phyloP scores from a whole-genome alignment of 2,113 vertebrate species.

The Oryctolagus cuniculus region DNA sequence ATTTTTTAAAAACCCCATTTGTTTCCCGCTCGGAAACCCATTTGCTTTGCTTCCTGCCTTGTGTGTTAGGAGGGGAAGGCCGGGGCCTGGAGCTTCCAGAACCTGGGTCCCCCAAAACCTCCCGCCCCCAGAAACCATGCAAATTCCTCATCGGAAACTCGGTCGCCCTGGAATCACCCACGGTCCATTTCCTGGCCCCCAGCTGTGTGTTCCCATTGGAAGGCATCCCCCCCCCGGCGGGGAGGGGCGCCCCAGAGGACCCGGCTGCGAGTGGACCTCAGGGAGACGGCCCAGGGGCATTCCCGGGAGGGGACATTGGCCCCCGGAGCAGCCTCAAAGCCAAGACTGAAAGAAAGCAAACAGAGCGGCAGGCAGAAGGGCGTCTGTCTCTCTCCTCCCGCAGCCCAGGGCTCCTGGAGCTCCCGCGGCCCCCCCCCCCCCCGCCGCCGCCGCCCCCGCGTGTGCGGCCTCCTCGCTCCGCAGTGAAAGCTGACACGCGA shows the following conservation, averaged over 20 bases:
- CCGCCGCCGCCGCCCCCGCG: rapidly evolving
- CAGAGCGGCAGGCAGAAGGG: background rate
- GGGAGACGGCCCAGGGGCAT: background rate
- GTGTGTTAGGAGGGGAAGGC: background rate
- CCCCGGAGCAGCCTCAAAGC: background rate
- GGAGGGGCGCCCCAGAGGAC: too few relatives aligned
- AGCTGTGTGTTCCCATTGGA: rapidly evolving
- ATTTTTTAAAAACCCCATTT: slow-evolving; percentile 82
- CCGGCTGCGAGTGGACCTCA: rapidly evolving
- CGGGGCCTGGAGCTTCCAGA: background rate
- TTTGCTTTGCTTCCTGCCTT: slow-evolving; percentile 70
- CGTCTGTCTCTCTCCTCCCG: background rate
- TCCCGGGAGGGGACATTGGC: background rate
- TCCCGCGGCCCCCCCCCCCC: rapidly evolving
- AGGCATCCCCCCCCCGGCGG: background rate
- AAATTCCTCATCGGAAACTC: background rate
- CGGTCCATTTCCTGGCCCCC: background rate
- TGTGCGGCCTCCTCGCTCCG: background rate
- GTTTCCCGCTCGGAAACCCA: slow-evolving; percentile 72
- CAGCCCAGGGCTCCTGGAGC: background rate
- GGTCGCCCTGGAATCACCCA: background rate
- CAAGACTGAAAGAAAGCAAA: background rate
- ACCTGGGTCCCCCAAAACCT: background rate
- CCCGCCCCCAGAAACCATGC: background rate
- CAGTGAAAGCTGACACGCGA: background rate